phyloP scores from a whole-genome alignment of 1,140 invertebrate genomes.

The Procambarus clarkii region DNA sequence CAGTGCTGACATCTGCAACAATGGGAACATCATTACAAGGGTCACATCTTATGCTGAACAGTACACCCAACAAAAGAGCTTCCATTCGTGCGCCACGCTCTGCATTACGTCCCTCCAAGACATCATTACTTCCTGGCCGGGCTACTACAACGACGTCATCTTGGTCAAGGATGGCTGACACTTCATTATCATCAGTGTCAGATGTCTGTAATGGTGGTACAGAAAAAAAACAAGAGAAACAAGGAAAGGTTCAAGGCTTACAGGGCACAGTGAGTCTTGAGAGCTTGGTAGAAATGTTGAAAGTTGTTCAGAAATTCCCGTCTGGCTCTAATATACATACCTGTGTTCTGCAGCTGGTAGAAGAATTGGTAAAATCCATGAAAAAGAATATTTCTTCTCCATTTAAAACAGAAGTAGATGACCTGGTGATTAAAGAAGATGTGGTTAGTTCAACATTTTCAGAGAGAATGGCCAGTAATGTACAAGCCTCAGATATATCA shows the following conservation, averaged over 20 bases:
- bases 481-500: neutral
- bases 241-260: neutral
- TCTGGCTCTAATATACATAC: slow-evolving; percentile 30
- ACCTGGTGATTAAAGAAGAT: neutral
- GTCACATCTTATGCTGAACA: slow-evolving; percentile 22
- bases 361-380: slow-evolving; percentile 50
- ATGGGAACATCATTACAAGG: neutral
- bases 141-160: neutral
- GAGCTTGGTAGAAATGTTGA: slow-evolving; percentile 52
- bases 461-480: neutral
- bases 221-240: slow-evolving; percentile 16
- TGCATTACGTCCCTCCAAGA: slow-evolving; percentile 4
- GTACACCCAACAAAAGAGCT: slow-evolving; percentile 5
- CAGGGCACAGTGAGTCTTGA: slow-evolving; percentile 48
- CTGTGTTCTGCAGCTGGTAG: slow-evolving; percentile 48
- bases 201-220: neutral
- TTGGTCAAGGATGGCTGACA: neutral
- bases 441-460: no score
- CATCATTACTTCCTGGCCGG: neutral
- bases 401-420: slow-evolving; percentile 6
- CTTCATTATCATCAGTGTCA: neutral
- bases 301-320: slow-evolving; percentile 41
- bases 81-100: neutral
- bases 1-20: neutral
- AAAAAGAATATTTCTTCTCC: slow-evolving; percentile 37